A percentile compares a stretch with the other conserved stretches of the same genome.
These are phyloP conservation scores for Oryzias celebensis DNA, from an alignment of 2,113 vertebrate species.

Conservation along the genomic window DNA sequence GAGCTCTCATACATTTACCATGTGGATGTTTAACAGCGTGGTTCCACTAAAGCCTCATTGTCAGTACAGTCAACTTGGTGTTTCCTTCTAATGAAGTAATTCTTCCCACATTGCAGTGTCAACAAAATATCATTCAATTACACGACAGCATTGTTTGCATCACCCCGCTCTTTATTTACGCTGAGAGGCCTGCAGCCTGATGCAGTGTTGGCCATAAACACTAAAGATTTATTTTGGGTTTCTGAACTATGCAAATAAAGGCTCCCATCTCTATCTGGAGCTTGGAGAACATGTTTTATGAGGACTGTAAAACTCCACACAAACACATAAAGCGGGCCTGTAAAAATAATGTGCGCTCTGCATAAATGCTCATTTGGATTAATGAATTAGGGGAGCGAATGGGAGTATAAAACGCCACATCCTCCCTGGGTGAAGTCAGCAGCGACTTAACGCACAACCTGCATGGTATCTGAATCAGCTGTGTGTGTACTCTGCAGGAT, in stretches of 20 bases:
- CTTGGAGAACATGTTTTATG: slow-evolving; percentile 76
- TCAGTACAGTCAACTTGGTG: neutral
- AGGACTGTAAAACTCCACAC: slow-evolving; percentile 76
- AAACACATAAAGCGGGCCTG: slow-evolving; percentile 76
- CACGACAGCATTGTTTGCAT: slow-evolving; percentile 31
- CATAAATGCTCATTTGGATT: slow-evolving; percentile 77
- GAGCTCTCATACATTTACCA: neutral
- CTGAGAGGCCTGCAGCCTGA: slow-evolving; percentile 17
- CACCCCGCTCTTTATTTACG: slow-evolving; percentile 17
- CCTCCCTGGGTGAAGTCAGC: slow-evolving; percentile 49
- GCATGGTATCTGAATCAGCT: slow-evolving; percentile 15
- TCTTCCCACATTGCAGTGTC: slow-evolving; percentile 13
- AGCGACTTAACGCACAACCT: slow-evolving; percentile 17
- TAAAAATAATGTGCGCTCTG: slow-evolving; percentile 75
- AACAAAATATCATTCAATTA: slow-evolving; percentile 34
- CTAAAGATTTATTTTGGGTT: slow-evolving; percentile 69
- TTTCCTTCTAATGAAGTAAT: slow-evolving; percentile 8
- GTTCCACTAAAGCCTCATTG: neutral
- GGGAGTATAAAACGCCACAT: slow-evolving; percentile 56
- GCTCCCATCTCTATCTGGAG: slow-evolving; percentile 73
- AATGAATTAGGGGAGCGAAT: slow-evolving; percentile 74
- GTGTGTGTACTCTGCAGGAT: neutral
- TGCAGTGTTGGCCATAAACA: slow-evolving; percentile 37
- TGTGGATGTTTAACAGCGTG: neutral
- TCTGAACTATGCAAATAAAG: slow-evolving; percentile 77